phyloP scores from a whole-genome alignment of 2,888 invertebrate genomes.

The Itoplectis maculator region DNA sequence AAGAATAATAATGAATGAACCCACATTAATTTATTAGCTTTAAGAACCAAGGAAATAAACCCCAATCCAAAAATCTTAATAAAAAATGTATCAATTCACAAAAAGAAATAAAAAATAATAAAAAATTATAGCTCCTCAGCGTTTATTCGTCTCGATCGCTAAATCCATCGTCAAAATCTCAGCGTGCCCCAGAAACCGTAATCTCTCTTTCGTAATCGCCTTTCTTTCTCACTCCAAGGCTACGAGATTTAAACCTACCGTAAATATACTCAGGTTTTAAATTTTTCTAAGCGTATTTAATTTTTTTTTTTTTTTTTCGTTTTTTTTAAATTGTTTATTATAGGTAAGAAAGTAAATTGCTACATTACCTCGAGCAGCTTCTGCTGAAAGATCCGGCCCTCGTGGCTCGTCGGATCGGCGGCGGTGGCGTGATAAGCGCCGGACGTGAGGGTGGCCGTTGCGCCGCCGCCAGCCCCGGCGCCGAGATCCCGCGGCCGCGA shows the following conservation, averaged over 20 bases:
- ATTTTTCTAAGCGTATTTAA: too few relatives aligned
- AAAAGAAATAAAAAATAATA: neutral
- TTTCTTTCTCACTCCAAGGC: too few relatives aligned
- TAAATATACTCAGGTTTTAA: too few relatives aligned
- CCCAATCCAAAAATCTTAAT: too few relatives aligned
- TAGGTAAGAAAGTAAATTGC: conserved; percentile 46
- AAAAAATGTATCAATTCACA: too few relatives aligned
- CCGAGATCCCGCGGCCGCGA: conserved; percentile 83
- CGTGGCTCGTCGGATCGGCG: conserved; percentile 86
- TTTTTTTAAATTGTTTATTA: neutral
- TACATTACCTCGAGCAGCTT: conserved; percentile 89
- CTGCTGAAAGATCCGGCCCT: conserved; percentile 88
- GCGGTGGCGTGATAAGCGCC: conserved; percentile 81
- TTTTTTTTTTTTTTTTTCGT: too few relatives aligned
- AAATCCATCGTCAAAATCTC: conserved; percentile 28
- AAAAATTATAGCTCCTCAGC: neutral
- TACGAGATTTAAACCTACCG: too few relatives aligned
- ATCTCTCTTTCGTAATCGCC: too few relatives aligned
- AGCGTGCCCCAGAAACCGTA: neutral
- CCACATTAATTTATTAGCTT: neutral
- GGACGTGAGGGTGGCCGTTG: conserved; percentile 86
- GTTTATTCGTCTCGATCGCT: too few relatives aligned
- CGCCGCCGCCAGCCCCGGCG: conserved; percentile 69
- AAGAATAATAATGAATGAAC: neutral
- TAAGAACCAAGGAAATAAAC: too few relatives aligned